Conservation (phyloP, 1,140 invertebrate genomes). For the Bombus polaris region DNA sequence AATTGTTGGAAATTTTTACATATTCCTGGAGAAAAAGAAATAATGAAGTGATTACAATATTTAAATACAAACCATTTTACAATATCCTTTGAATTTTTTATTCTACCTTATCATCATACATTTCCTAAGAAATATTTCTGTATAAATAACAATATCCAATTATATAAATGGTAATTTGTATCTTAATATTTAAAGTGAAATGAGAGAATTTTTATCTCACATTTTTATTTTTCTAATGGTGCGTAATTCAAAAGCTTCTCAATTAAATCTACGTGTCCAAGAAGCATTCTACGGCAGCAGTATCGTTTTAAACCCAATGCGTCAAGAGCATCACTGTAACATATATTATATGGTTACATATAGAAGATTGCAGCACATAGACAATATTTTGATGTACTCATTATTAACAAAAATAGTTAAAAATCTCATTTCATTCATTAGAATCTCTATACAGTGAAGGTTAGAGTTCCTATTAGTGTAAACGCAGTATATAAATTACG, state of each 20-base stretch:
- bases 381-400: too few relatives aligned
- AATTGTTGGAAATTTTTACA: constrained; percentile 48
- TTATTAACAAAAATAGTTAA: too few relatives aligned
- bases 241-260: constrained; percentile 99
- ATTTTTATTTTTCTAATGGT: constrained; percentile 92
- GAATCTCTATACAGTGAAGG: background rate
- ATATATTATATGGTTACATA: background rate
- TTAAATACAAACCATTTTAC: constrained; percentile 57
- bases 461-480: background rate
- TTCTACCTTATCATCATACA: background rate
- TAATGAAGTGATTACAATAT: constrained; percentile 5
- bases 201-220: background rate
- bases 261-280: constrained; percentile 99
- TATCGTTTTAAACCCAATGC: constrained; percentile 98
- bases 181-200: constrained; percentile 35
- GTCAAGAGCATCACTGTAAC: constrained; percentile 96
- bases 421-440: background rate
- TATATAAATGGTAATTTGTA: constrained; percentile 5
- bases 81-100: constrained; percentile 44
- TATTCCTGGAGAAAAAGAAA: constrained; percentile 32
- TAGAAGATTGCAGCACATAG: background rate
- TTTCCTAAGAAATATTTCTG: background rate
- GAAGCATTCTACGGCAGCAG: constrained; percentile 98
- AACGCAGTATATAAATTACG: background rate
- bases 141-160: background rate